Percentiles rank a stretch among this genome's conserved stretches.
These are phyloP conservation scores for Drosophila recens DNA, from an alignment of 2,888 invertebrate genomes.

Conservation along the genomic window DNA sequence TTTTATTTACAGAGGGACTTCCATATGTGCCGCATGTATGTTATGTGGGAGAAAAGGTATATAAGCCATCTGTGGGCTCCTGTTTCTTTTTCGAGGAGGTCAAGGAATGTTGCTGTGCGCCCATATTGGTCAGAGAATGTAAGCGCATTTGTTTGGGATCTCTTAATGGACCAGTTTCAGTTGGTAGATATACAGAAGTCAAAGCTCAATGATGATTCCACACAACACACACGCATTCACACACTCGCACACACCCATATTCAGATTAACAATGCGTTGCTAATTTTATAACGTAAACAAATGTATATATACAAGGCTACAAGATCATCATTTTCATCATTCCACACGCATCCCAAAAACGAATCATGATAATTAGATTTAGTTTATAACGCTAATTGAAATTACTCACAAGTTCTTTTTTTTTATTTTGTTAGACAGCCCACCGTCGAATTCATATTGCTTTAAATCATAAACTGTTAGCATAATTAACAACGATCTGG, in stretches of 20 bases:
- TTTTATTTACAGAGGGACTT: slow-evolving; percentile 81
- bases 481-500: slow-evolving; percentile 43
- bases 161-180: slow-evolving; percentile 16
- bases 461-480: slow-evolving; percentile 64
- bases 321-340: slow-evolving; percentile 48
- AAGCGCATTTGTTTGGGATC: slow-evolving; percentile 59
- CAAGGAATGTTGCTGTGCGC: slow-evolving; percentile 84
- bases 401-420: slow-evolving; percentile 45
- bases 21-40: slow-evolving; percentile 85
- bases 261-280: slow-evolving; percentile 73
- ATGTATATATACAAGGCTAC: slow-evolving; percentile 14
- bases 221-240: slow-evolving; percentile 21
- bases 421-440: slow-evolving; percentile 10
- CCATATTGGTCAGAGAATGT: slow-evolving; percentile 83
- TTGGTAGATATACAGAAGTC: slow-evolving; percentile 27
- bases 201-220: slow-evolving; percentile 42
- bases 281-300: slow-evolving; percentile 74
- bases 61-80: slow-evolving; percentile 82
- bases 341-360: slow-evolving; percentile 43
- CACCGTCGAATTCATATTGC: slow-evolving; percentile 25
- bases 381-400: slow-evolving; percentile 76
- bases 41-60: slow-evolving; percentile 83
- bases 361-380: slow-evolving; percentile 76
- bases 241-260: slow-evolving; percentile 31
- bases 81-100: slow-evolving; percentile 83